Conservation (phyloP, 2,888 invertebrate genomes). For the Atethmia centrago region DNA sequence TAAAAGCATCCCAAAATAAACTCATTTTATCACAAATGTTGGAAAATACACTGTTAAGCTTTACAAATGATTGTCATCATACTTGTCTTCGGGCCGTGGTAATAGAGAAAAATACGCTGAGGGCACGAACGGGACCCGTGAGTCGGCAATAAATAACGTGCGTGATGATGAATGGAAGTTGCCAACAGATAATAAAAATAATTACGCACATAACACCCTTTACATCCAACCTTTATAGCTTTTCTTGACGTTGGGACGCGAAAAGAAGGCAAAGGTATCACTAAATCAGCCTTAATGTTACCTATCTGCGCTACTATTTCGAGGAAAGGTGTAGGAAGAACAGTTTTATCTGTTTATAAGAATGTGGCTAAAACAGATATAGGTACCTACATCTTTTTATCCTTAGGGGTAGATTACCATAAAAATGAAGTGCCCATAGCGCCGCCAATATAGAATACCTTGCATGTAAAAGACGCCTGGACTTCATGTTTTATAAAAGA, state of each 20-base stretch:
- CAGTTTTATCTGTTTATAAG: constrained; percentile 44
- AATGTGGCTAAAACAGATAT: constrained; percentile 47
- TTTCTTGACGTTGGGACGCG: constrained; percentile 53
- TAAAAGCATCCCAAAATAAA: constrained; percentile 42
- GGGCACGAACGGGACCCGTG: constrained; percentile 51
- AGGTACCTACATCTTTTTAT: constrained; percentile 19
- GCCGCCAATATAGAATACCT: constrained; percentile 41
- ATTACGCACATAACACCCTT: constrained; percentile 61
- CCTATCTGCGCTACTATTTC: constrained; percentile 52
- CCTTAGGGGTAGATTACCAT: constrained; percentile 48
- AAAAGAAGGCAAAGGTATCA: constrained; percentile 59
- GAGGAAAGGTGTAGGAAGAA: constrained; percentile 42
- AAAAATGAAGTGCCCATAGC: constrained; percentile 50
- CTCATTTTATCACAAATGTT: constrained; percentile 38
- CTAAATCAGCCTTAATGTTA: constrained; percentile 63
- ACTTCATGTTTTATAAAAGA: constrained; percentile 36
- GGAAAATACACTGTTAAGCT: constrained; percentile 53
- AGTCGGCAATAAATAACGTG: constrained; percentile 61
- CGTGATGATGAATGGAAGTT: constrained; percentile 59
- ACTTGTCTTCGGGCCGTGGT: constrained; percentile 52
- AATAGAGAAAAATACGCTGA: constrained; percentile 63
- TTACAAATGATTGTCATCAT: constrained; percentile 64
- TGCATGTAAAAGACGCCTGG: constrained; percentile 34
- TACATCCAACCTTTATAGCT: constrained; percentile 61
- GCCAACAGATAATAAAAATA: constrained; percentile 63